Conservation (phyloP, 2,797 vertebrate species). For the Pseudopleuronectes americanus region DNA sequence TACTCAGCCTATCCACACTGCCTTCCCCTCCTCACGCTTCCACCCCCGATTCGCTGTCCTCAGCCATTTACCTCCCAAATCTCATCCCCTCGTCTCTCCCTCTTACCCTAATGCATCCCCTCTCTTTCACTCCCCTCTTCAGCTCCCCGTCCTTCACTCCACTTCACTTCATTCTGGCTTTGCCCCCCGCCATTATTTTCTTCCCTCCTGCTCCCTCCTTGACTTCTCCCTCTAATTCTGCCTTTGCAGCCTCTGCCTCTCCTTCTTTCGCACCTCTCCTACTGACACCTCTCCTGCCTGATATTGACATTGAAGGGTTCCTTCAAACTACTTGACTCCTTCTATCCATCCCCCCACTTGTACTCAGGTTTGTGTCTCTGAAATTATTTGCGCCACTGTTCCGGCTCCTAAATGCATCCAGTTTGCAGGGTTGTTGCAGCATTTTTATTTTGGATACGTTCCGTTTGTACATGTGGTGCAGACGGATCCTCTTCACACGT, state of each 20-base stretch:
- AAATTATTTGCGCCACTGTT: conserved; percentile 47
- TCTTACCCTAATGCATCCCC: conserved; percentile 65
- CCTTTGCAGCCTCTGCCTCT: conserved; percentile 57
- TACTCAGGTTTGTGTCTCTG: conserved; percentile 46
- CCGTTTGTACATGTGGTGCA: neutral
- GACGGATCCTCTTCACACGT: conserved; percentile 19
- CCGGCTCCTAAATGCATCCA: conserved; percentile 41
- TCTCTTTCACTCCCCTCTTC: conserved; percentile 57
- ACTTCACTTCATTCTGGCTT: conserved; percentile 66
- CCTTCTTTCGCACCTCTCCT: conserved; percentile 40
- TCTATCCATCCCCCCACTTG: conserved; percentile 34
- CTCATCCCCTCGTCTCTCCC: conserved; percentile 51
- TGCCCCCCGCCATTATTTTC: conserved; percentile 60
- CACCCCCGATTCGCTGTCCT: conserved; percentile 20
- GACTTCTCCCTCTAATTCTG: conserved; percentile 64
- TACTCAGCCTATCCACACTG: conserved; percentile 36
- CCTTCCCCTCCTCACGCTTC: conserved; percentile 20
- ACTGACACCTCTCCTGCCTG: conserved; percentile 51
- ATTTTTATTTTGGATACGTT: conserved; percentile 7
- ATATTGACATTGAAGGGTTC: conserved; percentile 72
- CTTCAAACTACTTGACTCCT: conserved; percentile 63
- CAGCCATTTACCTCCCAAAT: conserved; percentile 20
- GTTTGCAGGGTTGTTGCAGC: conserved; percentile 23
- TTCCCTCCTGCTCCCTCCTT: conserved; percentile 57
- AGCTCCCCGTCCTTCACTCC: conserved; percentile 61